Evolutionary conservation across 2,113 vertebrate genomes (phyloP).

Genomic region (Melospiza georgiana): DNA sequence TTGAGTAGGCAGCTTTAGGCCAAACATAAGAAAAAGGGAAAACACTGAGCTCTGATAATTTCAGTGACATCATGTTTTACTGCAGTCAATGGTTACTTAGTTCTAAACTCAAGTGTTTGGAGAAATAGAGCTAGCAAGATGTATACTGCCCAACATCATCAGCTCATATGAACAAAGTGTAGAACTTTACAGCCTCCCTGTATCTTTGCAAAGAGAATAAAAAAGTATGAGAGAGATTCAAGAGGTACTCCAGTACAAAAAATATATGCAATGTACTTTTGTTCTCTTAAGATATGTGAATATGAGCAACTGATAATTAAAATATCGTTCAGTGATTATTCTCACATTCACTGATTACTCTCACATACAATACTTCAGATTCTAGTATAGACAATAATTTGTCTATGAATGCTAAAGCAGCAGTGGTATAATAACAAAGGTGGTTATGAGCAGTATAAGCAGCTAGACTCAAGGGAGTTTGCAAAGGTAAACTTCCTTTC

Average conservation of each 20-base stretch:
- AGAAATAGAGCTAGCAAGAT: neutral
- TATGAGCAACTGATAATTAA: neutral
- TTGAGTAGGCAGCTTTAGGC: neutral
- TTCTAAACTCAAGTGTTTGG: neutral
- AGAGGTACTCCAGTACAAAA: neutral
- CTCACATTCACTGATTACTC: neutral
- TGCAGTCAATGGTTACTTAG: neutral
- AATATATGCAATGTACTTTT: neutral
- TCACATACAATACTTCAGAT: neutral
- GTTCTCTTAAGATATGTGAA: neutral
- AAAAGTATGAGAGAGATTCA: neutral
- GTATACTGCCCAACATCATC: neutral
- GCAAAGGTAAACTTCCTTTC: neutral
- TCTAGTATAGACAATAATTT: neutral
- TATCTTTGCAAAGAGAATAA: neutral
- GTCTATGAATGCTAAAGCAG: neutral
- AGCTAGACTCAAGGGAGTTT: neutral
- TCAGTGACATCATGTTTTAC: neutral
- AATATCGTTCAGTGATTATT: neutral
- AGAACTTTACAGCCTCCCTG: neutral
- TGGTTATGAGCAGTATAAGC: neutral
- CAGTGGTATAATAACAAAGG: neutral
- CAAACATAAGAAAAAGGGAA: neutral
- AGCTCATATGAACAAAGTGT: neutral
- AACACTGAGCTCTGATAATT: neutral